Percentiles rank a stretch among this genome's conserved stretches.
Conservation (phyloP, 2,797 vertebrate species). For the Kryptolebias ocellatus region DNA sequence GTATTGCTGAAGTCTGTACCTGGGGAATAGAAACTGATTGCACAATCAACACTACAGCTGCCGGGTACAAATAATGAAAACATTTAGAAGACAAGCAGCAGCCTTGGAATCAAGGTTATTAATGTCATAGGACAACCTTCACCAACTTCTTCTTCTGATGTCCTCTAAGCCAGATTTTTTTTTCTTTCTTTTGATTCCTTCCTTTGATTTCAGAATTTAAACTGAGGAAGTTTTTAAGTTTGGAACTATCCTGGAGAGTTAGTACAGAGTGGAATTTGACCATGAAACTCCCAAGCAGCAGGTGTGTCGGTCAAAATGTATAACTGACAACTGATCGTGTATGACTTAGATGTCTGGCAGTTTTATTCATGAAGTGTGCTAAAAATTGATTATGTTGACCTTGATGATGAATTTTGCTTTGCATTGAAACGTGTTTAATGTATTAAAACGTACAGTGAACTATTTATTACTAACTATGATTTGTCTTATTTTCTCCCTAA, state of each 20-base stretch:
- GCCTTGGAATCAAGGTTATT: constrained; percentile 1
- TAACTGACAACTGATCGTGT: too few species aligned
- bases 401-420: background rate
- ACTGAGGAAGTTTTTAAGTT: background rate
- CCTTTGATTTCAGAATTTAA: constrained; percentile 23
- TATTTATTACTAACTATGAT: background rate
- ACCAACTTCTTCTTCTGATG: background rate
- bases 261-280: too few species aligned
- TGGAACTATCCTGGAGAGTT: too few species aligned
- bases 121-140: constrained; percentile 6
- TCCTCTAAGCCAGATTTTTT: background rate
- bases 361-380: too few species aligned
- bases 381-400: too few species aligned
- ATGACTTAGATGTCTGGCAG: too few species aligned
- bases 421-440: background rate
- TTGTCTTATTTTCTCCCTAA: background rate
- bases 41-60: constrained; percentile 34
- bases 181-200: background rate
- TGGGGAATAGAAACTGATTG: constrained; percentile 23
- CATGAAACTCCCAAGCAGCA: too few species aligned
- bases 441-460: background rate
- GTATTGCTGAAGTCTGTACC: constrained; percentile 16
- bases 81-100: background rate
- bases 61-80: constrained; percentile 8
- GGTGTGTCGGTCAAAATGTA: too few species aligned